These are phyloP conservation scores for Erannis defoliaria DNA, from an alignment of 2,888 invertebrate species.

Conservation along the genomic window DNA sequence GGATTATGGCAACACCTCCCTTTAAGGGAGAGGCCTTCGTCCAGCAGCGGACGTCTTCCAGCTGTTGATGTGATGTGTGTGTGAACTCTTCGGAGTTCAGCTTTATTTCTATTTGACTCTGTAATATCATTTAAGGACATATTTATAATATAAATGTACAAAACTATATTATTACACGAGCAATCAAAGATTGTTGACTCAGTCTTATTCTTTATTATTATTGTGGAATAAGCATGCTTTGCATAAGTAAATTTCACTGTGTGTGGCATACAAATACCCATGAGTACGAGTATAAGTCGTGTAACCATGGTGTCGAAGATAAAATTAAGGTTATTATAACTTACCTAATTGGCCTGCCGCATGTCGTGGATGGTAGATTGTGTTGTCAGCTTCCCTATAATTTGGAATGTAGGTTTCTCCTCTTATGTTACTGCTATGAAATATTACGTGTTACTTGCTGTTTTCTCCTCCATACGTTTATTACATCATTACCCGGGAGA, in stretches of 20 bases:
- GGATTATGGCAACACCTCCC: no score
- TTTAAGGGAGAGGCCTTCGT: no score
- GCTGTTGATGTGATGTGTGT: no score
- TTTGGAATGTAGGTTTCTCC: conserved; percentile 53
- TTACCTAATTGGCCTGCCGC: conserved; percentile 44
- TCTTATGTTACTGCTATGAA: conserved; percentile 49
- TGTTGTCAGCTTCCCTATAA: conserved; percentile 60
- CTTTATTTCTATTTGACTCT: no score
- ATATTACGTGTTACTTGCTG: conserved; percentile 59
- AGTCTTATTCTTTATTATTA: conserved; percentile 9
- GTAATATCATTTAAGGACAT: no score
- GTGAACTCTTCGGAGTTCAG: no score
- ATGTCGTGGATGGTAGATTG: conserved; percentile 48
- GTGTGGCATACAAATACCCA: background rate
- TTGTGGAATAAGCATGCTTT: background rate
- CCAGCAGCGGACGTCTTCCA: no score
- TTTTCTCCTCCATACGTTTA: conserved; percentile 54
- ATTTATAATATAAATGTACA: background rate
- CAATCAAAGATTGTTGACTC: conserved; percentile 21
- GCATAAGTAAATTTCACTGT: background rate
- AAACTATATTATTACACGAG: background rate
- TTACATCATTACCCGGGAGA: conserved; percentile 59
- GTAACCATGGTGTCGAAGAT: conserved; percentile 33
- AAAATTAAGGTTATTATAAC: conserved; percentile 39
- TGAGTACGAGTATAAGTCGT: background rate